Evolutionary conservation across 1,140 invertebrate genomes (phyloP).

Genomic region (Trachymyrmex septentrionalis): DNA sequence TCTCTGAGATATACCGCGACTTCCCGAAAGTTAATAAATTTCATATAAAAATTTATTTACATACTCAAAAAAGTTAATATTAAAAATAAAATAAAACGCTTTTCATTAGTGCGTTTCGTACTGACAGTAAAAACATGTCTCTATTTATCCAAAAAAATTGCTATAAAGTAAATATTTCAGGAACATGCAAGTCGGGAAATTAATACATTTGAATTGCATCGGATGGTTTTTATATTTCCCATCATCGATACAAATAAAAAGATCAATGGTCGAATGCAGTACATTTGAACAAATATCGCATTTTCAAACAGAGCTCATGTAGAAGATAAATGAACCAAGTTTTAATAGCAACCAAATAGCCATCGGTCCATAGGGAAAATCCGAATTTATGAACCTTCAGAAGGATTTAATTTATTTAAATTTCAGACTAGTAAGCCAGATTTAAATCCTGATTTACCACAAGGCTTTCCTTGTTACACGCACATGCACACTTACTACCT

Average conservation of each 20-base stretch:
- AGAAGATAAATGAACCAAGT: slow-evolving; percentile 38
- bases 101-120: not conserved
- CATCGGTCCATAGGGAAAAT: slow-evolving; percentile 69
- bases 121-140: not conserved
- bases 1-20: no score
- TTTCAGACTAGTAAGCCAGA: slow-evolving; percentile 63
- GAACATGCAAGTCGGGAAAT: not conserved
- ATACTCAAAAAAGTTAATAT: not conserved
- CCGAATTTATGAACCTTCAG: slow-evolving; percentile 75
- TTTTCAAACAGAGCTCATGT: slow-evolving; percentile 56
- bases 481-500: slow-evolving; percentile 12
- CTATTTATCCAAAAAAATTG: not conserved
- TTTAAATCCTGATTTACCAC: slow-evolving; percentile 80
- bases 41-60: not conserved
- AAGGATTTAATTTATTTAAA: slow-evolving; percentile 80
- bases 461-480: slow-evolving; percentile 73
- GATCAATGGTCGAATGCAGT: slow-evolving; percentile 50
- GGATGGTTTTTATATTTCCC: slow-evolving; percentile 31
- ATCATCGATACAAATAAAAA: slow-evolving; percentile 25
- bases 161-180: not conserved
- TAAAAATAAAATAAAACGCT: not conserved
- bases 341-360: slow-evolving; percentile 74
- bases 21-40: not conserved
- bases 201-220: slow-evolving; percentile 4
- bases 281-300: slow-evolving; percentile 29